Percentiles rank a stretch among this genome's conserved stretches.
These are phyloP conservation scores for Ciconia stormi DNA, from an alignment of 2,113 vertebrate genomes.

Conservation along the genomic window DNA sequence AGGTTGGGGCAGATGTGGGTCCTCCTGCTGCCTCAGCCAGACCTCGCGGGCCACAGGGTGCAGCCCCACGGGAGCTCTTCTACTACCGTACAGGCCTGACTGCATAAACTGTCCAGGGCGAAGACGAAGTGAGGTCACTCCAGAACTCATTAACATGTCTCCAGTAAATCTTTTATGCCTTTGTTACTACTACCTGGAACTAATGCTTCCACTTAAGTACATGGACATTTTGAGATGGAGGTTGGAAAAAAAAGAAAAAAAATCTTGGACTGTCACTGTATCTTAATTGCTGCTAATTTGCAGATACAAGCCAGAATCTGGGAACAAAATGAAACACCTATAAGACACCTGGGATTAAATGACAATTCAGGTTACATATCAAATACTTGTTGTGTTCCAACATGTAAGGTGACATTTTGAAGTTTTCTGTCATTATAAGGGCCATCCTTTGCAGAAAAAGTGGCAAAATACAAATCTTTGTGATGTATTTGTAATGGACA, in stretches of 20 bases:
- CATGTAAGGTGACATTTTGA: not conserved
- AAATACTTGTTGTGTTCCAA: not conserved
- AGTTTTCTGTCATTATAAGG: not conserved
- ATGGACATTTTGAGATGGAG: not conserved
- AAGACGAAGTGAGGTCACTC: not conserved
- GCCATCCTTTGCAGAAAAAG: not conserved
- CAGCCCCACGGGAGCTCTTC: rapidly evolving
- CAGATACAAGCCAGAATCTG: not conserved
- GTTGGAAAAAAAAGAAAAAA: not conserved
- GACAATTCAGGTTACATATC: not conserved
- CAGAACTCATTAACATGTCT: not conserved
- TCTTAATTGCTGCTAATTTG: not conserved
- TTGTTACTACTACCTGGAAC: not conserved
- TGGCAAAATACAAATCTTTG: not conserved
- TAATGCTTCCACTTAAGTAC: not conserved
- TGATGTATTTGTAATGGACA: not conserved
- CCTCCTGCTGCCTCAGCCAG: not conserved
- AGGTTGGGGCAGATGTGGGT: rapidly evolving
- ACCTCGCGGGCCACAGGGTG: rapidly evolving
- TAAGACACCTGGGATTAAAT: not conserved
- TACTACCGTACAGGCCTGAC: rapidly evolving
- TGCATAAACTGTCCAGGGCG: not conserved
- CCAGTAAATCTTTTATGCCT: not conserved
- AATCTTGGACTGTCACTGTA: not conserved
- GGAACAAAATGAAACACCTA: not conserved